Evolutionary conservation across 2,113 vertebrate genomes (phyloP), one percentile per base, ranked within the genome.

Genomic region (Alosa alosa): DNA sequence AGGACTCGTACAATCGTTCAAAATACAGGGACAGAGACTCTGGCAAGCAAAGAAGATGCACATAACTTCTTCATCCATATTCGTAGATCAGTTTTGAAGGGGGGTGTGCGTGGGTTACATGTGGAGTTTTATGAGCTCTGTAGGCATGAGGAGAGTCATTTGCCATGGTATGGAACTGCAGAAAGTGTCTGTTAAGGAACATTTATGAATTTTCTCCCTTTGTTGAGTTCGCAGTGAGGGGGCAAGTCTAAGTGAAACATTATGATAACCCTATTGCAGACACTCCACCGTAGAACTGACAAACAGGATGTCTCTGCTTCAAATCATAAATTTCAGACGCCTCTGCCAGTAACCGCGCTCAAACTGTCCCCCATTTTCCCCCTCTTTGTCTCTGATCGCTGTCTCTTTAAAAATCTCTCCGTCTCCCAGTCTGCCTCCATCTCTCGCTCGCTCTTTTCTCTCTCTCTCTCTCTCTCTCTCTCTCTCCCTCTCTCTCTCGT

Each of bases 401-500:
- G 72, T 84, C 83, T 84, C 83, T 84, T 82, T 72, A 52, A 83
- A 75, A 9, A 47, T 85, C 41, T 82, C 68, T 75, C 68, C 25
- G 9, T 75, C 68, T 75, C 68, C 68, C 82, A 4, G 47, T 20
- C 64, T 17, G 18, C 0, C 64, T 47, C 60, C n/a, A 18, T 72
- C 83, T 84, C 57, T 55, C 39, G 2, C 36, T 52, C 18, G 3
- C 57, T 68, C 55, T 84, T n/a, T 55, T 22, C 9, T 84, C 25
- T 64, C 60, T 31, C 68, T 36, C 46, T 44, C 10, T 41, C 46
- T 41, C n/a, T n/a, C n/a, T n/a, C n/a, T n/a, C n/a, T n/a, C n/a
- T n/a, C n/a, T n/a, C n/a, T n/a, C n/a, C n/a, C 17, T 6, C 46
- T 44, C 7, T 15, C 64, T 83, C 25, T 82, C 18, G 83, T 75